Conservation (phyloP, 1,140 invertebrate genomes). For the Thaumetopoea pityocampa region DNA sequence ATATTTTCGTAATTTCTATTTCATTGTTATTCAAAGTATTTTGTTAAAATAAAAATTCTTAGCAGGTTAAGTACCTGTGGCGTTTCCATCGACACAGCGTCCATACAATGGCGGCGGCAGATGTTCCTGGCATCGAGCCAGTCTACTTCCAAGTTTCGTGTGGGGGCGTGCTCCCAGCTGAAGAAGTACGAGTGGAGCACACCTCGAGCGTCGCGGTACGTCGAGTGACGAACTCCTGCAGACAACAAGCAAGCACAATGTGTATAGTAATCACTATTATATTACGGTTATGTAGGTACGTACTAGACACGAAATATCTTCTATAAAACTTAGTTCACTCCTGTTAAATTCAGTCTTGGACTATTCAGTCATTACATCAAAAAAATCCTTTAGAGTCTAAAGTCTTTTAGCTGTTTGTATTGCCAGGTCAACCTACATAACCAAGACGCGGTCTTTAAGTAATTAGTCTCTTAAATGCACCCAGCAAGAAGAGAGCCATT, state of each 20-base stretch:
- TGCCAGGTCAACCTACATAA: too few relatives aligned
- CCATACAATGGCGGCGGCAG: constrained; percentile 94
- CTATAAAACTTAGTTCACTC: too few relatives aligned
- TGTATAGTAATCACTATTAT: constrained; percentile 1
- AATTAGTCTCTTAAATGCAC: too few relatives aligned
- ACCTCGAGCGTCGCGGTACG: constrained; percentile 89
- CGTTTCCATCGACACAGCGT: constrained; percentile 92
- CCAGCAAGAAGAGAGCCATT: too few relatives aligned
- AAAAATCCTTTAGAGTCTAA: too few relatives aligned
- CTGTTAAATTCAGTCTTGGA: too few relatives aligned
- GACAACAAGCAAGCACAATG: constrained; percentile 3
- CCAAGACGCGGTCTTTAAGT: too few relatives aligned
- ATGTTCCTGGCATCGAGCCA: constrained; percentile 94
- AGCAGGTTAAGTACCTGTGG: constrained; percentile 78
- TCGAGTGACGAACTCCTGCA: constrained; percentile 88
- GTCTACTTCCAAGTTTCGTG: constrained; percentile 89
- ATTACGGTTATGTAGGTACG: not conserved
- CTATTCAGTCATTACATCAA: too few relatives aligned
- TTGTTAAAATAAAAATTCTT: not conserved
- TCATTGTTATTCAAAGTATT: too few relatives aligned
- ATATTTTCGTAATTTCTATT: too few relatives aligned
- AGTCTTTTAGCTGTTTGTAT: too few relatives aligned
- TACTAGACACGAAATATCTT: too few relatives aligned
- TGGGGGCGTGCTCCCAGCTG: constrained; percentile 93
- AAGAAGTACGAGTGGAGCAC: constrained; percentile 95